Percentiles rank a stretch among this genome's conserved stretches.
These are phyloP conservation scores for Gobio occitaniae DNA, from an alignment of 2,797 vertebrate species.

Conservation along the genomic window DNA sequence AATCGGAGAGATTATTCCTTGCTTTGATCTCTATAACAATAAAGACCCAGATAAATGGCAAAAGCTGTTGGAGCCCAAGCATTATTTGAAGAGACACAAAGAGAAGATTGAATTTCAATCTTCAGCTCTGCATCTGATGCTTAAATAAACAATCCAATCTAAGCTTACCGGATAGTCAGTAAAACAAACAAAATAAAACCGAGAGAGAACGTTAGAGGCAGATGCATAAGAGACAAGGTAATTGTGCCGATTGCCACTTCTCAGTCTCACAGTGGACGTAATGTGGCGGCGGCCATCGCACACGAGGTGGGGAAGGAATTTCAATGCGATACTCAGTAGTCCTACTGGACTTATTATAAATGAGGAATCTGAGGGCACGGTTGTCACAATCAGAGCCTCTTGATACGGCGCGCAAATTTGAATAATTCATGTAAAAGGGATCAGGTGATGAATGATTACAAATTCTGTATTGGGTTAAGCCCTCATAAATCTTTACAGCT, in stretches of 20 bases:
- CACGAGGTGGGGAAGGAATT: background rate
- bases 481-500: constrained; percentile 23
- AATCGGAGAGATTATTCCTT: constrained; percentile 32
- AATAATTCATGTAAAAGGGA: constrained; percentile 17
- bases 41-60: constrained; percentile 24
- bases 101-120: constrained; percentile 35
- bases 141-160: constrained; percentile 30
- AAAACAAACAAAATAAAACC: background rate
- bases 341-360: background rate
- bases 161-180: constrained; percentile 10
- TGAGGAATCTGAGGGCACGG: background rate
- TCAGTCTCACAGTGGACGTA: background rate
- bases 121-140: constrained; percentile 26
- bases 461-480: background rate
- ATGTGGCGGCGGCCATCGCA: background rate
- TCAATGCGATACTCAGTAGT: constrained; percentile 3
- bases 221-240: constrained; percentile 16
- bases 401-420: background rate
- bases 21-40: constrained; percentile 41
- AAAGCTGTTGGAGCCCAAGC: constrained; percentile 18
- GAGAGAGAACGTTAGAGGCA: background rate
- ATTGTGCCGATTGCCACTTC: constrained; percentile 37
- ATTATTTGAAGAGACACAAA: constrained; percentile 26
- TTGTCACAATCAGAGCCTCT: constrained; percentile 11
- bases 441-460: constrained; percentile 35